These are phyloP conservation scores for Alosa sapidissima DNA, from an alignment of 2,797 vertebrate species.

Conservation along the genomic window DNA sequence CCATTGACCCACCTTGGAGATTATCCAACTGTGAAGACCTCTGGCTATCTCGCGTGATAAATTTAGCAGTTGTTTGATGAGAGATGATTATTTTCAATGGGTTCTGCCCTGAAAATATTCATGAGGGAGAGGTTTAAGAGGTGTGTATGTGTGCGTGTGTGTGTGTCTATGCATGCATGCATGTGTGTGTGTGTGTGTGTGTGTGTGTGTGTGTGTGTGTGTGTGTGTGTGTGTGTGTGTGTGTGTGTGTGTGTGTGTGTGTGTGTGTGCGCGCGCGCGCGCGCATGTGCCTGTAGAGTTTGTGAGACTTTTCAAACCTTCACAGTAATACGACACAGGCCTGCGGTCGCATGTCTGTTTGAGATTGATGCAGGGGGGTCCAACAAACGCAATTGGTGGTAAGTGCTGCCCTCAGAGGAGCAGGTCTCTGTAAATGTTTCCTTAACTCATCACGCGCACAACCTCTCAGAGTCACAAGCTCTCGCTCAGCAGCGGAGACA, in stretches of 20 bases:
- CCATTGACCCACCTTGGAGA: not conserved
- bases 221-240: constrained; percentile 2
- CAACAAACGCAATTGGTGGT: not conserved
- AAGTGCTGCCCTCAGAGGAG: not conserved
- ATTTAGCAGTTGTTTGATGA: not conserved
- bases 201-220: not conserved
- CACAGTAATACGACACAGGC: not conserved
- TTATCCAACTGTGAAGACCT: not conserved
- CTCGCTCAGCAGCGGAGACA: not conserved
- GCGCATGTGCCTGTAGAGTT: not conserved
- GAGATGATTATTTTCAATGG: not conserved
- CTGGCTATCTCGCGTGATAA: not conserved
- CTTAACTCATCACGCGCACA: not conserved
- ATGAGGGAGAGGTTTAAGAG: not conserved
- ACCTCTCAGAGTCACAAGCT: no score
- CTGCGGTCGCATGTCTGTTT: not conserved
- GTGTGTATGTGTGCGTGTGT: not conserved
- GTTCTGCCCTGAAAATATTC: not conserved
- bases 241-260: not conserved
- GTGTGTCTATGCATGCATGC: not conserved
- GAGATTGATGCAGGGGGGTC: not conserved
- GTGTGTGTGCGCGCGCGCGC: no score
- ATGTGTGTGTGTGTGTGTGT: not conserved
- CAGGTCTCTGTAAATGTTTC: not conserved
- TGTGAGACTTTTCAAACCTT: not conserved